These are phyloP conservation scores for Antennarius striatus DNA, from an alignment of 2,113 vertebrate species.

Conservation along the genomic window DNA sequence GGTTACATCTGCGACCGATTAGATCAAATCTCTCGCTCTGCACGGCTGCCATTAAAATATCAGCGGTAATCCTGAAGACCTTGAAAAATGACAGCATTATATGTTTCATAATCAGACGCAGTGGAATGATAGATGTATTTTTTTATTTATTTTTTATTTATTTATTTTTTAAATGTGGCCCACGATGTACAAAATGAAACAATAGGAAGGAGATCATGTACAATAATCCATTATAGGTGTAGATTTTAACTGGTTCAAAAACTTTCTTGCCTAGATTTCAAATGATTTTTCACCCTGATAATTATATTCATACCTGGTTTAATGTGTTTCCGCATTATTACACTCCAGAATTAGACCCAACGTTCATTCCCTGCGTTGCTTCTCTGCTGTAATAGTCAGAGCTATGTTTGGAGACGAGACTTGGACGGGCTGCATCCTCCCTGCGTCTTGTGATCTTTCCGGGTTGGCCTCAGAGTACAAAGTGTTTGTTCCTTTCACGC, in stretches of 20 bases:
- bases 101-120: background rate
- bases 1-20: background rate
- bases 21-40: background rate
- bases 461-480: conserved; percentile 43
- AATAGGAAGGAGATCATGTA: background rate
- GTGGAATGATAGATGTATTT: no score
- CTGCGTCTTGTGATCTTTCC: conserved; percentile 60
- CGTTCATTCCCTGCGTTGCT: background rate
- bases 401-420: conserved; percentile 3
- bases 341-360: background rate
- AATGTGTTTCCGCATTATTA: background rate
- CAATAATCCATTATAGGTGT: background rate
- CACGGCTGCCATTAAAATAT: background rate
- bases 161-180: no score
- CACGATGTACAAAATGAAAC: background rate
- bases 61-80: background rate
- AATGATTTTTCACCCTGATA: no score
- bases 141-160: no score
- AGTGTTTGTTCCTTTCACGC: conserved; percentile 50
- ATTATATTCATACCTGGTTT: background rate
- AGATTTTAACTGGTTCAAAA: background rate
- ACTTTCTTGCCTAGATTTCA: no score
- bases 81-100: background rate
- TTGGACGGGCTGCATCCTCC: conserved; percentile 14
- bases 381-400: background rate